A percentile compares a stretch with the other conserved stretches of the same genome.
These are phyloP conservation scores for Agrochola macilenta DNA, from an alignment of 2,888 invertebrate species.

Conservation along the genomic window DNA sequence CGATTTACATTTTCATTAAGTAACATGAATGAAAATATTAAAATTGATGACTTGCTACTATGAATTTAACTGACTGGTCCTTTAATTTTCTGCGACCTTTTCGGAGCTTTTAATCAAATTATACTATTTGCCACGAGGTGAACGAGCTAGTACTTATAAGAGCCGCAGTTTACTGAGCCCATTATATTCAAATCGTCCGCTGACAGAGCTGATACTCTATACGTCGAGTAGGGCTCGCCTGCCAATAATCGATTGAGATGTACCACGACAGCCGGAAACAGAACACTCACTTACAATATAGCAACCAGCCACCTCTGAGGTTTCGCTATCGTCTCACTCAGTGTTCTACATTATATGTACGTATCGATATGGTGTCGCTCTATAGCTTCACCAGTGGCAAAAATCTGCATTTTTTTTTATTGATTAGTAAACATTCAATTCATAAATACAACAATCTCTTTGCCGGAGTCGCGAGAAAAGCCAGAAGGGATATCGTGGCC, in stretches of 20 bases:
- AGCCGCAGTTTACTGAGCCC: constrained; percentile 7
- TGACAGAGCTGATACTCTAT: not conserved
- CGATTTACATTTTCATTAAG: constrained; percentile 32
- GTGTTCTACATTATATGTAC: not conserved
- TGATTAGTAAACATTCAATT: too few relatives aligned
- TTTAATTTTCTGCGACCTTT: not conserved
- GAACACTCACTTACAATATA: constrained; percentile 21
- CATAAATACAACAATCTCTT: too few relatives aligned
- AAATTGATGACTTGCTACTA: constrained; percentile 24
- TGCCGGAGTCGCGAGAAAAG: too few relatives aligned
- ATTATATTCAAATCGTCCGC: constrained; percentile 15
- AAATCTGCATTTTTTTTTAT: too few relatives aligned
- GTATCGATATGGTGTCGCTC: not conserved
- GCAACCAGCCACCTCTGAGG: constrained; percentile 8
- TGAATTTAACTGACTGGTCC: not conserved
- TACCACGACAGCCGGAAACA: constrained; percentile 3
- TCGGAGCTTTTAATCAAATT: constrained; percentile 12
- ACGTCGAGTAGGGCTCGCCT: constrained; percentile 4
- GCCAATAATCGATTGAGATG: constrained; percentile 39
- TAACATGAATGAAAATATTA: constrained; percentile 39
- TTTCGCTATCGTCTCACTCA: constrained; percentile 19
- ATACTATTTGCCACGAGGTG: not conserved
- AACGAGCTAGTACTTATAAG: not conserved
- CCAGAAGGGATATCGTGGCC: too few relatives aligned
- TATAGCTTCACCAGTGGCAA: not conserved